Base-by-base conservation (phyloP, 37 sponge, comb jelly and placozoan genomes). In the Oopsacas minuta region DNA sequence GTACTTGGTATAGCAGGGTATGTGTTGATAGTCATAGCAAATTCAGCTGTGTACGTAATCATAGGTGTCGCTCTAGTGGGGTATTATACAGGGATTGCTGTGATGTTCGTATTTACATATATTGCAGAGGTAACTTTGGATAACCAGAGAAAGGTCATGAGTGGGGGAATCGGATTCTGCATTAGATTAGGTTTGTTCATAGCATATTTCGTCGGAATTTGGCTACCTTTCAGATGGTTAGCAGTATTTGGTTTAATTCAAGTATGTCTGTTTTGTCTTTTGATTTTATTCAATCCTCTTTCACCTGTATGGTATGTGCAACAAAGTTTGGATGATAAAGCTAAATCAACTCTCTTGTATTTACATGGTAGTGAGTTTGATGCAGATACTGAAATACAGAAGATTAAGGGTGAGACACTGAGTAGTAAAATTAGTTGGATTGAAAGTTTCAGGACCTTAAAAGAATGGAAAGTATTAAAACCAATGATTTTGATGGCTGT, bases 391-490 rank as follows among this genome's bases (percentile, higher is more conserved):
- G 75, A 61, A n/a, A 10, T 61, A 61, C 17, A 25, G 7, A 61
- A 61, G 20, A 61, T 61, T n/a, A 10, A 61, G 30, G 5, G 1
- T 61, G 75, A 61, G 20, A n/a, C 30, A 25, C 30, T n/a, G 28
- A 61, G 30, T 12, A 61, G 28, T 10, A 10, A 61, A n/a, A 25
- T 61, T 20, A 61, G 28, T 61, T 61, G 75, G 75, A 61, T 61
- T n/a, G 75, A 61, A 3, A 61, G 75, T n/a, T 25, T 61, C 30
- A 61, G 28, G 22, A 34, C 75, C 1, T 61, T 61, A 61, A 10
- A n/a, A 34, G 30, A 61, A 5, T 61, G 75, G 75, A 61, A 61
- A 61, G 75, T 61, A n/a, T 61, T 61, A n/a, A 61, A 61, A 34
- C 75, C 75, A 7, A 61, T 61, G 32, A 7, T 61, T 3, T n/a